A percentile compares a stretch with the other conserved stretches of the same genome.
These are phyloP conservation scores for Loxodonta africana DNA, from an alignment of 2,113 vertebrate species.

Conservation along the genomic window DNA sequence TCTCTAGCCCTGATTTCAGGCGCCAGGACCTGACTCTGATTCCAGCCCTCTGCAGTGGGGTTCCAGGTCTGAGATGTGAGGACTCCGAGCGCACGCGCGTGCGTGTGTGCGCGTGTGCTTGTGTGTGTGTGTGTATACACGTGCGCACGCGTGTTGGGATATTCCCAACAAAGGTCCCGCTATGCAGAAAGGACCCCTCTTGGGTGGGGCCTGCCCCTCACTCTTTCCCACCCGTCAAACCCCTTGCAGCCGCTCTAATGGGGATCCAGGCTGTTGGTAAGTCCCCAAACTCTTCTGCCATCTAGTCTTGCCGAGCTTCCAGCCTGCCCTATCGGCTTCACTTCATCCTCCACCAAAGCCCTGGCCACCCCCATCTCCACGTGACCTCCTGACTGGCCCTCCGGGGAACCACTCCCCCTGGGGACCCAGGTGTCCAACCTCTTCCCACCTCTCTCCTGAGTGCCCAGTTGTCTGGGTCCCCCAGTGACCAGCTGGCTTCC, in stretches of 20 bases:
- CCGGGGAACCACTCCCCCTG: neutral
- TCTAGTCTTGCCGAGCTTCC: neutral
- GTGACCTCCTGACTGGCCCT: neutral
- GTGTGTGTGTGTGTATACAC: too few species aligned
- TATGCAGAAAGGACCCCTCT: neutral
- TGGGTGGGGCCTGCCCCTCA: neutral
- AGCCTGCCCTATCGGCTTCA: neutral
- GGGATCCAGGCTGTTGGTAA: constrained; percentile 82
- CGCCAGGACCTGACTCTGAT: neutral
- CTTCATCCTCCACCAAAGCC: neutral
- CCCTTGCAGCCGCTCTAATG: constrained; percentile 72
- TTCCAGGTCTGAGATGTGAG: neutral
- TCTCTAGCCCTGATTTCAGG: neutral
- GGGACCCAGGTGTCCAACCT: neutral
- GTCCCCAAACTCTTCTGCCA: neutral
- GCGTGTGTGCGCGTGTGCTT: neutral
- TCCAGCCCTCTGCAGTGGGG: neutral
- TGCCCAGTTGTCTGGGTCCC: neutral
- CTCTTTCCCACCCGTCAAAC: neutral
- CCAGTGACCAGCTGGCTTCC: neutral
- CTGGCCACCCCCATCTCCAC: neutral
- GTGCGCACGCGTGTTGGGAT: neutral
- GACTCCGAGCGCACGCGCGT: neutral
- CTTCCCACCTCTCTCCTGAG: neutral
- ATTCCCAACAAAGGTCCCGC: neutral